Evolutionary conservation across 2,888 invertebrate genomes (phyloP), one percentile per base, ranked within the genome.

Genomic region (Morpho helenor): DNA sequence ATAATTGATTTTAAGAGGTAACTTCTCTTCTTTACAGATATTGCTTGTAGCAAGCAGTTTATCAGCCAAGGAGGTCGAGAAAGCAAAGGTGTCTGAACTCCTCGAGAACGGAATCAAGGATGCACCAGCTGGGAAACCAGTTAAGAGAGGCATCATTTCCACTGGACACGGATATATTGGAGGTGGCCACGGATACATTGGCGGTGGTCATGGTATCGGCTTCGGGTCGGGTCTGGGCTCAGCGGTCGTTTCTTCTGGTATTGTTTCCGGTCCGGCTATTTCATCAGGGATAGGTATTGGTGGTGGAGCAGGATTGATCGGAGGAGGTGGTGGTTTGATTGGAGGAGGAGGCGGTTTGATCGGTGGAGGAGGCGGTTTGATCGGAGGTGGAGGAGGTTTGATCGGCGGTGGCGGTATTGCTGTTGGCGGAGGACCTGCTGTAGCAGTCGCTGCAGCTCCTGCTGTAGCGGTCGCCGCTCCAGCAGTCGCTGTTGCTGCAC

Each of bases 101-200:
- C 72, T 88, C 42, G 79, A 82, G 60, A 79, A 82, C 44, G 87
- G 86, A 8, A 83, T 88, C 39, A 86, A 82, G 58, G 86, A 87
- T n/a, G 67, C 72, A 8, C 68, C 74, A 3, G 67, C 80, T 6
- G 84, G 76, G 1, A 89, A 88, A 60, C 82, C 79, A 0, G 76
- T 82, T 9, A 90, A 89, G 66, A 74, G 89, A 59, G 82, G 82
- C 46, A 80, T 86, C 6, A 68, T 70, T 49, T 70, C 71, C 5
- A 69, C 70, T 0, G 75, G 75, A 6, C 65, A 56, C n/a, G 60
- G 58, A 6, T 3, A 43, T 8, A 43, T 52, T 8, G 52, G 52
- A 31, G 44, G 45, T 31, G 31, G 31, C 5, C 31, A 31, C 3
- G 31, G 31, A 31, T 31, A 31, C 31, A 31, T 31, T 31, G 31